Evolutionary conservation across 2,797 vertebrate genomes (phyloP), one percentile per base, ranked within the genome.

Genomic region (Pygocentrus nattereri): DNA sequence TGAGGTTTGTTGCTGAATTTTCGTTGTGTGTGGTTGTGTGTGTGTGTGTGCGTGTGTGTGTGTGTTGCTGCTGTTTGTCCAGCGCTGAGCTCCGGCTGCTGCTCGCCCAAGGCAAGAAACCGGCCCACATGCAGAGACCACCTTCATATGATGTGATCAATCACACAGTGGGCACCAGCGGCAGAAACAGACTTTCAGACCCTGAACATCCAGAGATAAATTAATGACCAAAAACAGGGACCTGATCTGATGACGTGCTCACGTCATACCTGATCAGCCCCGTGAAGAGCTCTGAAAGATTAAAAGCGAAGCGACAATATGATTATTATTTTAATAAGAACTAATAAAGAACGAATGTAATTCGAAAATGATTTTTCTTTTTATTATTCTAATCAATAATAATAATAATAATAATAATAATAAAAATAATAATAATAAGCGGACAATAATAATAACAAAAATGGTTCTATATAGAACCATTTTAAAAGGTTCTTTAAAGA

Each of bases 101-200:
- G 62, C 19, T 34, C 1, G 80, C 94, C 93, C 78, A 44, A 79
- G 90, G 93, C 92, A 88, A 88, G 92, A 92, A 94, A 92, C 92
- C 93, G 89, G 95, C 89, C 89, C 91, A 90, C 86, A 92, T 88
- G 91, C 86, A 91, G 85, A 92, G 93, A 92, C 90, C 90, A 94
- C 93, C 92, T 85, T 89, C 93, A 93, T 93, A 93, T 93, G 93
- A 93, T 90, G 90, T 94, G 91, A 91, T 94, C 94, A 93, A 94
- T 94, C 92, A 89, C 85, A 85, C 88, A 91, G 94, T 93, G 94
- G 79, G 91, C 90, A 92, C 92, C 91, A 92, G 88, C 82, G 89
- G 80, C 89, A 90, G 80, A 31, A 61, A 25, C 23, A 93, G 92
- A 93, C 92, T 93, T 88, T 89, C 84, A 87, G 88, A 86, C 85